phyloP scores from a whole-genome alignment of 2,888 invertebrate species.

The Chloroclystis v-ata region DNA sequence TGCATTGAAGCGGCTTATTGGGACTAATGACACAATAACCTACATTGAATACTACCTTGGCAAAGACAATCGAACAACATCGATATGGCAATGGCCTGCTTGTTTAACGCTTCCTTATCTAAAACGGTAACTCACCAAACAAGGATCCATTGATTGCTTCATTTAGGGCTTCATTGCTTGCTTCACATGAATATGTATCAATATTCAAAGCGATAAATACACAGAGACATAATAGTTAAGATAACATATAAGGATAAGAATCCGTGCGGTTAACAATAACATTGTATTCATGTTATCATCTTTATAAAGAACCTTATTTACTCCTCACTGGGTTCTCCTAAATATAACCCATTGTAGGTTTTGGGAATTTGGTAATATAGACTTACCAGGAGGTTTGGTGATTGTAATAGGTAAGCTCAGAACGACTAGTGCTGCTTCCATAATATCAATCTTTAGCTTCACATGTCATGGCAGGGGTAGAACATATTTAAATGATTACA shows the following conservation, averaged over 20 bases:
- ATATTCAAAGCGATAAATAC: slow-evolving; percentile 45
- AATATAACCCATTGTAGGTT: too few relatives aligned
- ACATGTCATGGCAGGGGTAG: too few relatives aligned
- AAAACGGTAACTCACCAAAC: slow-evolving; percentile 44
- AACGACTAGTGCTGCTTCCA: too few relatives aligned
- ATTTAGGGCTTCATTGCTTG: slow-evolving; percentile 35
- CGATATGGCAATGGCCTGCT: slow-evolving; percentile 13
- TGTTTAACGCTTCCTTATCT: slow-evolving; percentile 41
- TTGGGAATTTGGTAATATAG: too few relatives aligned
- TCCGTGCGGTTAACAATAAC: too few relatives aligned
- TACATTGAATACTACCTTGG: slow-evolving; percentile 20
- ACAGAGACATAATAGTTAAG: slow-evolving; percentile 23
- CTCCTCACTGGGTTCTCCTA: too few relatives aligned
- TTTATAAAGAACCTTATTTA: too few relatives aligned
- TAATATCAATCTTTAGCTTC: too few relatives aligned
- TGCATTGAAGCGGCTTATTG: slow-evolving; percentile 17
- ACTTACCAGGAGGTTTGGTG: too few relatives aligned
- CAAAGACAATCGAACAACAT: not conserved
- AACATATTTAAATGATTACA: not conserved
- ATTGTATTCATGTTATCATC: too few relatives aligned
- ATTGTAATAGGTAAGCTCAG: too few relatives aligned
- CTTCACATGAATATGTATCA: slow-evolving; percentile 32
- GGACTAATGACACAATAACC: slow-evolving; percentile 33
- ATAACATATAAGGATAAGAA: too few relatives aligned
- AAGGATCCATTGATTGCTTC: slow-evolving; percentile 46